A percentile compares a stretch with the other conserved stretches of the same genome.
phyloP scores from a whole-genome alignment of 2,113 vertebrate genomes.

The Grus americana region DNA sequence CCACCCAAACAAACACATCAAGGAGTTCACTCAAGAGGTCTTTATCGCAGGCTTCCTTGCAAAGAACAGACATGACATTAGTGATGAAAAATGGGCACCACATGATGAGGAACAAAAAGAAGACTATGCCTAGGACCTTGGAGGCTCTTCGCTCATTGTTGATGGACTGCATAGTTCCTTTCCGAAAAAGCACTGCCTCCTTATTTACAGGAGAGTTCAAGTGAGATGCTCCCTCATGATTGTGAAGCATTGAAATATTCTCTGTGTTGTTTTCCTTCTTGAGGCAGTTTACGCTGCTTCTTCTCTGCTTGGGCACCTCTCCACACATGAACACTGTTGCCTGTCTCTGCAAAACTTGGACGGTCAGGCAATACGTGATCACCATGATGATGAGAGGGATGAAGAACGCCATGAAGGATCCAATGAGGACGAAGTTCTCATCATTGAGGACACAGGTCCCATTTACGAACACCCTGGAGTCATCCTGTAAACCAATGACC shows the following conservation, averaged over 20 bases:
- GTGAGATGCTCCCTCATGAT: conserved; percentile 80
- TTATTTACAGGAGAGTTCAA: conserved; percentile 83
- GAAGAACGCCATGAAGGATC: conserved; percentile 98
- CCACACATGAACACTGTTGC: conserved; percentile 89
- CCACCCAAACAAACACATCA: conserved; percentile 97
- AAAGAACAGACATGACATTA: conserved; percentile 93
- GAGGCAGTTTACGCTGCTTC: conserved; percentile 84
- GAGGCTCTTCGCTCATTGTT: conserved; percentile 95
- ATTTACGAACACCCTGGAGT: conserved; percentile 91
- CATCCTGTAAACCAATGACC: conserved; percentile 91
- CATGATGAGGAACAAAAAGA: conserved; percentile 98
- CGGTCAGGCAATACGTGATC: conserved; percentile 93
- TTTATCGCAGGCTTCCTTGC: conserved; percentile 84
- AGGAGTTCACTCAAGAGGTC: conserved; percentile 88
- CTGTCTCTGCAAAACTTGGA: conserved; percentile 91
- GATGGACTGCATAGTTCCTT: conserved; percentile 98
- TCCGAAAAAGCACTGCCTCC: conserved; percentile 80
- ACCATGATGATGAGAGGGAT: conserved; percentile 99
- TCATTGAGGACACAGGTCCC: conserved; percentile 92
- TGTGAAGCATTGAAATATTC: conserved; percentile 83
- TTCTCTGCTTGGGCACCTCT: conserved; percentile 75
- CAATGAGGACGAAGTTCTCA: conserved; percentile 93
- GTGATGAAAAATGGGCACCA: conserved; percentile 99
- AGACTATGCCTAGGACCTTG: conserved; percentile 96
- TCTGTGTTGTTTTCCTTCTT: conserved; percentile 76